Base-by-base conservation (phyloP, 30 jellyfish, hydroid and myxozoan genomes). In the Hydra vulgaris region DNA sequence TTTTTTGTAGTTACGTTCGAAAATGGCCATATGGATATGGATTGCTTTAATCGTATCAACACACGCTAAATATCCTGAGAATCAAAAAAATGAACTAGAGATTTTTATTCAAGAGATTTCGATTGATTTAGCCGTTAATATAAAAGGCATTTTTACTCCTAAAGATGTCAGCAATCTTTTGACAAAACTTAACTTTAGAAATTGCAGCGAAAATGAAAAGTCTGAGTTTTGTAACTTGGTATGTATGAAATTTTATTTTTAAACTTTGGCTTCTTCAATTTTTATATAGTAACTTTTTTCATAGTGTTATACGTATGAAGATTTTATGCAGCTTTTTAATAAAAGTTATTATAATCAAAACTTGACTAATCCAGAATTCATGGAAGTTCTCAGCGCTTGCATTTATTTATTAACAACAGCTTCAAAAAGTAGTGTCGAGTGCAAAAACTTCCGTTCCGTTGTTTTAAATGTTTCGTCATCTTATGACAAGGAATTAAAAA, bases 351-450 rank as follows among this genome's bases (percentile, higher is more conserved):
- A 21, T 12, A 21, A 25, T 17, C 8, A 70, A 70, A 70, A 70
- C 76, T 21, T 21, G 52, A 21, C 27, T 70, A 3, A 40, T 40
- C 61, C 61, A 40, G 61, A 40, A 40, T 3, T 40, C 61, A 40
- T 40, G 61, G 61, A 40, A 71, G 53, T 53, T 53, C 5, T 15
- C 25, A 20, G 79, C 27, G 27, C 15, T 70, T 0, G 52, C 12
- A 25, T 21, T 70, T 22, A 21, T 70, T 22, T 70, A 21, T 70
- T 25, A 0, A 70, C 52, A 7, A 7, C 76, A 7, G 18, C 15
- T 8, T 21, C 25, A 12, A 0, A 70, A 22, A 70, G 18, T 75
- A 70, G 83, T 75, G 83, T 75, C 83, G 83, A 25, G 83, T 75
- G 83, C 83, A 75, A 75, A 75, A 75, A 67, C 23, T 75, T 75